These are phyloP conservation scores for Cabera pusaria DNA, from an alignment of 2,888 invertebrate genomes.

Conservation along the genomic window DNA sequence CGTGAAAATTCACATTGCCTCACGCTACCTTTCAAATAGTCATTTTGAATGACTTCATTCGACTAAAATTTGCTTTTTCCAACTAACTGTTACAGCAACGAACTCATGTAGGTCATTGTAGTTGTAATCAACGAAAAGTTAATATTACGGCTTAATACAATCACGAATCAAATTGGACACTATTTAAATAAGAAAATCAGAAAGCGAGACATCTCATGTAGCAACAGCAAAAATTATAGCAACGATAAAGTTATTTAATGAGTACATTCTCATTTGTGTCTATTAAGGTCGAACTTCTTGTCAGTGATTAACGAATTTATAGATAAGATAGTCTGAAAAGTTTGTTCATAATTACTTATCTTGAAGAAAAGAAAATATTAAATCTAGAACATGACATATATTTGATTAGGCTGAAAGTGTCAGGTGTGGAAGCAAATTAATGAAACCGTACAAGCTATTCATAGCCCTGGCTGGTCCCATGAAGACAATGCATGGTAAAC, in stretches of 20 bases:
- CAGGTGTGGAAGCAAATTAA: constrained; percentile 19
- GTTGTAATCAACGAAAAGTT: no score
- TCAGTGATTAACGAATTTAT: constrained; percentile 38
- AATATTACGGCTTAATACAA: constrained; percentile 3
- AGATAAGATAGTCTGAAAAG: constrained; percentile 35
- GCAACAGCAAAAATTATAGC: no score
- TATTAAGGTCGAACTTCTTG: constrained; percentile 40
- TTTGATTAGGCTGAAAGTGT: constrained; percentile 41
- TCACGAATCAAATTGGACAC: constrained; percentile 28
- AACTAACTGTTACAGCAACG: no score
- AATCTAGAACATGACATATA: constrained; percentile 24
- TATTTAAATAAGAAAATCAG: constrained; percentile 49
- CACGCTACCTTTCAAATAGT: no score
- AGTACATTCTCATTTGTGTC: constrained; percentile 31
- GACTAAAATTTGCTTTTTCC: no score
- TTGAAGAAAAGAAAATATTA: constrained; percentile 25
- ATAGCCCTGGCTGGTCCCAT: background rate
- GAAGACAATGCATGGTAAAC: no score
- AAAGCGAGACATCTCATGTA: constrained; percentile 69
- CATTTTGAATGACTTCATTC: no score
- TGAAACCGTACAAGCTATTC: background rate
- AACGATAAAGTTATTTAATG: constrained; percentile 41
- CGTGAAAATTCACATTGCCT: no score
- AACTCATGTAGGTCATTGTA: no score
- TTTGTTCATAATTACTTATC: constrained; percentile 27